A percentile compares a stretch with the other conserved stretches of the same genome.
phyloP scores from a whole-genome alignment of 2,113 vertebrate genomes.

The Promerops cafer region DNA sequence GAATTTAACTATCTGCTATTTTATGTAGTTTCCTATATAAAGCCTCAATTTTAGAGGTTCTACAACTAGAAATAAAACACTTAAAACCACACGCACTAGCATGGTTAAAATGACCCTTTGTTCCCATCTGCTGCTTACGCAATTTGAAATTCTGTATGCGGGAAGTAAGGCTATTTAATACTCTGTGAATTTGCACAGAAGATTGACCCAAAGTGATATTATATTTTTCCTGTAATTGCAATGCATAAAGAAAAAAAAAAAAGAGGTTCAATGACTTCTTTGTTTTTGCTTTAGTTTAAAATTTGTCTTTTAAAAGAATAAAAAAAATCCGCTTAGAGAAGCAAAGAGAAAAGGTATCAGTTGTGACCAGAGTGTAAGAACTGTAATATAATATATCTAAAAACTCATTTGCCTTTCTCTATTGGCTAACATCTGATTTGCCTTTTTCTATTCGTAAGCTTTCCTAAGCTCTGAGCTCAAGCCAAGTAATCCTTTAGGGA shows the following conservation, averaged over 20 bases:
- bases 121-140: not conserved
- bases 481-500: not conserved
- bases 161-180: conserved; percentile 23
- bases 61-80: not conserved
- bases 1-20: conserved; percentile 20
- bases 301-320: not conserved
- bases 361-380: not conserved
- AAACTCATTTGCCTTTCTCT: not conserved
- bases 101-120: conserved; percentile 11
- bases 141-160: not conserved
- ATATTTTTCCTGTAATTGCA: not conserved
- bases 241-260: not conserved
- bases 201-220: not conserved
- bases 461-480: not conserved
- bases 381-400: not conserved
- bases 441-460: not conserved
- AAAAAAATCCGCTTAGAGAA: not conserved
- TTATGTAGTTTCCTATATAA: conserved; percentile 24
- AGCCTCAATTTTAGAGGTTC: not conserved
- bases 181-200: not conserved
- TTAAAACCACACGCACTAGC: not conserved
- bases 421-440: not conserved
- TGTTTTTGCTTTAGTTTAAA: not conserved
- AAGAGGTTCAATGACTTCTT: not conserved
- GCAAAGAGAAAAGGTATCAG: not conserved